Percentiles rank a stretch among this genome's conserved stretches.
Conservation (phyloP, 2,888 invertebrate species). For the Andrena flavipes region DNA sequence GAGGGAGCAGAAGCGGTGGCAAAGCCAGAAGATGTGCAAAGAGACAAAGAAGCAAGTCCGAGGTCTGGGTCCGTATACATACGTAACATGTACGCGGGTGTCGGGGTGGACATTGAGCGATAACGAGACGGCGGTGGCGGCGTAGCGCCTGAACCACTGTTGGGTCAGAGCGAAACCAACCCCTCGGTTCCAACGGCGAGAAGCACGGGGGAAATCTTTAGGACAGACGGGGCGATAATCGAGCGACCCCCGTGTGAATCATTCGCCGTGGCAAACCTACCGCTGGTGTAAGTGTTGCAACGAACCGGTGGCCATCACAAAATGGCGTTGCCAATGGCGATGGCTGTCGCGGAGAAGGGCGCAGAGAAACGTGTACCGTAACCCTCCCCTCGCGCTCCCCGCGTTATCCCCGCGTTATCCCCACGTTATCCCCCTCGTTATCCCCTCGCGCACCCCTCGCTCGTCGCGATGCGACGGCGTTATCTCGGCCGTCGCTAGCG, state of each 20-base stretch:
- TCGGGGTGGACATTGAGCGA: not conserved
- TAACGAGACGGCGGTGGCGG: not conserved
- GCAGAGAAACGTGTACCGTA: conserved; percentile 17
- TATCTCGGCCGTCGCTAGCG: conserved; percentile 62
- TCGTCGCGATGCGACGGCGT: conserved; percentile 28
- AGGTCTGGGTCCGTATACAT: no score
- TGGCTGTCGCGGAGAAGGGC: conserved; percentile 47
- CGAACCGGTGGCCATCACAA: conserved; percentile 48
- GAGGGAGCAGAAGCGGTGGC: no score
- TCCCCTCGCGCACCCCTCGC: conserved; percentile 32
- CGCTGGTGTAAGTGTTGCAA: not conserved
- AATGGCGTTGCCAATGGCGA: conserved; percentile 70
- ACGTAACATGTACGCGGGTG: no score
- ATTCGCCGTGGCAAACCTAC: conserved; percentile 37
- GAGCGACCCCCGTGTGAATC: conserved; percentile 24
- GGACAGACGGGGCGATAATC: conserved; percentile 9
- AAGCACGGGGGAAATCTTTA: conserved; percentile 7
- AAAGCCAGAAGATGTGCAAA: no score
- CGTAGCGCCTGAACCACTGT: no score
- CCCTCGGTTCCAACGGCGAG: not conserved
- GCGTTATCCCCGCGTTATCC: conserved; percentile 11
- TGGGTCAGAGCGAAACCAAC: not conserved
- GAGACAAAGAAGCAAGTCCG: no score
- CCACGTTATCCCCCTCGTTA: conserved; percentile 30
- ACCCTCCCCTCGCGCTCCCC: conserved; percentile 16